These are phyloP conservation scores for Vicugna pacos DNA, from an alignment of 2,113 vertebrate genomes.

Conservation along the genomic window DNA sequence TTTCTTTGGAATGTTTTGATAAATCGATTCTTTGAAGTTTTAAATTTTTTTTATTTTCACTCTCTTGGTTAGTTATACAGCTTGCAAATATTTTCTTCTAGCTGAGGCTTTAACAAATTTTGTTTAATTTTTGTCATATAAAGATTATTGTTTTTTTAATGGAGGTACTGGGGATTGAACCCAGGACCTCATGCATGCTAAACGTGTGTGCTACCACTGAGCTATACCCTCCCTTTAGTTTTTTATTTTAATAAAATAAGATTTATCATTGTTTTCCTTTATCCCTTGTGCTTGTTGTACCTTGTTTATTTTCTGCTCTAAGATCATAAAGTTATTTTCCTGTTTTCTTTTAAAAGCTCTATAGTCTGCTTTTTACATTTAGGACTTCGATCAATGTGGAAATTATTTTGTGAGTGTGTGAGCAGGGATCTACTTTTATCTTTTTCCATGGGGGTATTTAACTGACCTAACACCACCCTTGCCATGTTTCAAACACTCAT, in stretches of 20 bases:
- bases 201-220: too few species aligned
- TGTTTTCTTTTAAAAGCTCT: background rate
- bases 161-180: too few species aligned
- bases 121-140: background rate
- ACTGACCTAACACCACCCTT: background rate
- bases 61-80: background rate
- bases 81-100: background rate
- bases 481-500: background rate
- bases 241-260: constrained; percentile 13
- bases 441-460: background rate
- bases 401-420: background rate
- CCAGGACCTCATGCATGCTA: too few species aligned
- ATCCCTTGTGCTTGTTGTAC: background rate
- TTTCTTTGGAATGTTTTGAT: background rate
- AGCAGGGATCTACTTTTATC: background rate
- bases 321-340: background rate
- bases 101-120: background rate
- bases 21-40: background rate
- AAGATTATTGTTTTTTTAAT: background rate
- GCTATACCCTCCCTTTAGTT: background rate
- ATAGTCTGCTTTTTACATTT: background rate
- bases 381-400: background rate
- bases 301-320: constrained; percentile 2
- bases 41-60: background rate
- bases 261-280: background rate